Conservation (phyloP, 37 sponge, comb jelly and placozoan genomes). For the Bolinopsis microptera region DNA sequence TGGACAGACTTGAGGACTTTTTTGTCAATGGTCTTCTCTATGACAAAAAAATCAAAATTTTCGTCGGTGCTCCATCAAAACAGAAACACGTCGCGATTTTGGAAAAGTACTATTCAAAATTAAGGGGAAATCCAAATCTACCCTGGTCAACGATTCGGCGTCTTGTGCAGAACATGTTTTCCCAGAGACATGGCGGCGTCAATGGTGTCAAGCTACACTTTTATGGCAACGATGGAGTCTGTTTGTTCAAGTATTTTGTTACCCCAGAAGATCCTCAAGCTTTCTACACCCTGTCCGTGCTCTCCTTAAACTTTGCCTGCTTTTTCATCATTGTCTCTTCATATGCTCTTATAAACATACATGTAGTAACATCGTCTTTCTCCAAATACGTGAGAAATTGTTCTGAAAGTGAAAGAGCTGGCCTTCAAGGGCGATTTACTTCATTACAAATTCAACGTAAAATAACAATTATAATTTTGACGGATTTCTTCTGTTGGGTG, state of each 20-base stretch:
- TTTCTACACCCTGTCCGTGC: background rate
- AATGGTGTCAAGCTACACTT: background rate
- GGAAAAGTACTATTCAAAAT: background rate
- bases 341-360: background rate
- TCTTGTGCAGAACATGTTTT: background rate
- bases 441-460: background rate
- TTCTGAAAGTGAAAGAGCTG: background rate
- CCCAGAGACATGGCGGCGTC: background rate
- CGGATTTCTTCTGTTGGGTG: background rate
- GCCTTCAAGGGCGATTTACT: background rate
- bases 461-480: background rate
- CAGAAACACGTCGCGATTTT: too few species aligned
- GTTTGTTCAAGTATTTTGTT: constrained; percentile 15
- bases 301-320: background rate
- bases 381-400: background rate
- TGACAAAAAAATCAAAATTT: background rate
- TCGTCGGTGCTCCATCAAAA: background rate
- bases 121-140: background rate
- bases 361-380: background rate
- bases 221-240: background rate
- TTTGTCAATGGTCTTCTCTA: background rate
- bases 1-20: background rate
- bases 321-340: background rate
- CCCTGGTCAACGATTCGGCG: background rate
- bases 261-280: background rate